phyloP scores from a whole-genome alignment of 2,797 vertebrate species.

The Hippocampus kuda region DNA sequence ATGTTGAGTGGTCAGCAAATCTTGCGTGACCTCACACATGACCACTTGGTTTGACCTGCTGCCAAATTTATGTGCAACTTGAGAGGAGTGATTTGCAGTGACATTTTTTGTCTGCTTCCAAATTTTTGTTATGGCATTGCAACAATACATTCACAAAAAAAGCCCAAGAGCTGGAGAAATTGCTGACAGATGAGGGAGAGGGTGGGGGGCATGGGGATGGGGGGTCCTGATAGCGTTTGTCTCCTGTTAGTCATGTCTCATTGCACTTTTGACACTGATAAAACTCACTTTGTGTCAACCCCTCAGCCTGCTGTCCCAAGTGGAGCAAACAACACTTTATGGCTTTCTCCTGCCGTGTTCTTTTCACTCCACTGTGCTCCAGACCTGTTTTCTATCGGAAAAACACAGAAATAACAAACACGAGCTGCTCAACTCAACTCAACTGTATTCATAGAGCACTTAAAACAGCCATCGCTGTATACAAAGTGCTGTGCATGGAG shows the following conservation, averaged over 20 bases:
- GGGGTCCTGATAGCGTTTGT: slow-evolving; percentile 46
- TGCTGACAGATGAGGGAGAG: slow-evolving; percentile 40
- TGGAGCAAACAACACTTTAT: slow-evolving; percentile 56
- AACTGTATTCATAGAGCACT: too few species aligned
- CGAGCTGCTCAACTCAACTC: too few species aligned
- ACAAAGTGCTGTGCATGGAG: too few species aligned
- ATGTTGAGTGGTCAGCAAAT: too few species aligned
- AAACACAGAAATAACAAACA: not conserved
- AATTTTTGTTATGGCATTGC: not conserved
- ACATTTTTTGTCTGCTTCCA: not conserved
- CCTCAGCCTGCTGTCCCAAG: slow-evolving; percentile 46
- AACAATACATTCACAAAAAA: not conserved
- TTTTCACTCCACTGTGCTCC: slow-evolving; percentile 50
- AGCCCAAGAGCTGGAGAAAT: slow-evolving; percentile 19
- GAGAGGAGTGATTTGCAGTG: too few species aligned
- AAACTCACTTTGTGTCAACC: slow-evolving; percentile 56
- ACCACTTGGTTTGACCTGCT: too few species aligned
- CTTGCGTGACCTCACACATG: too few species aligned
- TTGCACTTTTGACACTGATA: slow-evolving; percentile 56
- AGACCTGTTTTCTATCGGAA: slow-evolving; percentile 23
- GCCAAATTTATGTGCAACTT: too few species aligned
- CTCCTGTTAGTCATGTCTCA: slow-evolving; percentile 61
- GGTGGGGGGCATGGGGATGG: slow-evolving; percentile 44
- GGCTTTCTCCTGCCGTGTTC: slow-evolving; percentile 52
- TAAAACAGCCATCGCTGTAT: too few species aligned